Base-by-base conservation (phyloP, 2,888 invertebrate genomes). In the Chydorus sphaericus region DNA sequence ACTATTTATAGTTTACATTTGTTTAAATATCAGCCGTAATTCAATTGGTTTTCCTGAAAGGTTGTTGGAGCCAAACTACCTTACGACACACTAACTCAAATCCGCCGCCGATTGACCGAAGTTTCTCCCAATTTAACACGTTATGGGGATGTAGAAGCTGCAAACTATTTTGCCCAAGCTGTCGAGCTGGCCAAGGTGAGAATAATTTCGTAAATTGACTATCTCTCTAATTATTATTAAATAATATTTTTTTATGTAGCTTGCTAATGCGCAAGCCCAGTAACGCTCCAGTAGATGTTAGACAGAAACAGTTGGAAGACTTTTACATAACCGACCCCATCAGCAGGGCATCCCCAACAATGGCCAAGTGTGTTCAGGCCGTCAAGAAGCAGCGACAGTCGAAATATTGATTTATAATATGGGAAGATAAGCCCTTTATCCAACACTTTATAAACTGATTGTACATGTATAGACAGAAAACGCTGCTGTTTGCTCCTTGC, bases 311-410 rank as follows among this genome's bases (percentile, higher is more conserved):
- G 57, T 74, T 98, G 59, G 83, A 87, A 70, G 86, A 89, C 66
- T 79, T 75, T 67, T 79, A 75, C 67, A 96, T 97, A 93, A 98
- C 98, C 11, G 93, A 98, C 72, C 75, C 87, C 6, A 90, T 98
- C 66, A 91, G 92, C 61, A 79, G 97, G 67, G 92, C 97, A 30
- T 98, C 97, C 4, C 85, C 88, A 60, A 97, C 96, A 52, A 98
- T 98, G 98, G 94, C 97, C 52, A 94, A 94, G 72, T 97, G 96
- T 72, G 83, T 96, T 61, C 84, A 89, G 66, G 94, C 96, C 14
- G 89, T 84, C 3, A 74, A 80, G 62, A 89, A 89, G 69, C 83
- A 85, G 60, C 67, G 67, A 59, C 64, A 69, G 60, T 66, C 66
- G 18, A 70, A 69, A 60, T 70, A 70, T 53, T 57, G 48, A 57